Evolutionary conservation across 2,113 vertebrate genomes (phyloP).

Genomic region (Trogon surrucura): DNA sequence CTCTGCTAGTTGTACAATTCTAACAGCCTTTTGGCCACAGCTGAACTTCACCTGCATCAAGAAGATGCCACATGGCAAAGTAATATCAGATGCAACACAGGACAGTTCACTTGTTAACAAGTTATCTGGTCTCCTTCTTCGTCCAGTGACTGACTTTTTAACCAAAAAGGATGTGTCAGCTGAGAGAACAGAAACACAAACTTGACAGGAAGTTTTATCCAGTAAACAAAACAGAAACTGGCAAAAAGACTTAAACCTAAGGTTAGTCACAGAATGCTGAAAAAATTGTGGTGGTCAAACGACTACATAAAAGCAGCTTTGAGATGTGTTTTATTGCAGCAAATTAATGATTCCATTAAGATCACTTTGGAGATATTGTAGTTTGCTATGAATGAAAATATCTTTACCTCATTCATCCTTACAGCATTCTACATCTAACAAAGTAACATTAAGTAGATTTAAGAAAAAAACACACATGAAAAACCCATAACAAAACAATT

Average conservation of each 20-base stretch:
- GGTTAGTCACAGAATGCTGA: slow-evolving; percentile 14
- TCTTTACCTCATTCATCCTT: not conserved
- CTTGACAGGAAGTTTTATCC: not conserved
- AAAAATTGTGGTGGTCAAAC: not conserved
- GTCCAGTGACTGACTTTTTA: not conserved
- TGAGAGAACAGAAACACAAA: not conserved
- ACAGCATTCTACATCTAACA: slow-evolving; percentile 24
- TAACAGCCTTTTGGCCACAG: not conserved
- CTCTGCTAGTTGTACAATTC: not conserved
- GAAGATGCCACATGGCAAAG: not conserved
- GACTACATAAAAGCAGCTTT: slow-evolving; percentile 20
- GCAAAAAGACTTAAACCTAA: not conserved
- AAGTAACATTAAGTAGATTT: slow-evolving; percentile 36
- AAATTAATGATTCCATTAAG: slow-evolving; percentile 48
- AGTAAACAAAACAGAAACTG: not conserved
- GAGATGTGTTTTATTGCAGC: slow-evolving; percentile 22
- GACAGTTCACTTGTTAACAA: not conserved
- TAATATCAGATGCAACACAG: fast-evolving
- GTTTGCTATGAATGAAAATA: slow-evolving; percentile 38
- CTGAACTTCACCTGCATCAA: not conserved
- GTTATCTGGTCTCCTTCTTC: not conserved
- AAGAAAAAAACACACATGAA: not conserved
- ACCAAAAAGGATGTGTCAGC: not conserved
- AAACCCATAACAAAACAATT: not conserved
- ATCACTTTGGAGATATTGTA: slow-evolving; percentile 45